These are phyloP conservation scores for Lynx canadensis DNA, from an alignment of 2,113 vertebrate genomes.

Conservation along the genomic window DNA sequence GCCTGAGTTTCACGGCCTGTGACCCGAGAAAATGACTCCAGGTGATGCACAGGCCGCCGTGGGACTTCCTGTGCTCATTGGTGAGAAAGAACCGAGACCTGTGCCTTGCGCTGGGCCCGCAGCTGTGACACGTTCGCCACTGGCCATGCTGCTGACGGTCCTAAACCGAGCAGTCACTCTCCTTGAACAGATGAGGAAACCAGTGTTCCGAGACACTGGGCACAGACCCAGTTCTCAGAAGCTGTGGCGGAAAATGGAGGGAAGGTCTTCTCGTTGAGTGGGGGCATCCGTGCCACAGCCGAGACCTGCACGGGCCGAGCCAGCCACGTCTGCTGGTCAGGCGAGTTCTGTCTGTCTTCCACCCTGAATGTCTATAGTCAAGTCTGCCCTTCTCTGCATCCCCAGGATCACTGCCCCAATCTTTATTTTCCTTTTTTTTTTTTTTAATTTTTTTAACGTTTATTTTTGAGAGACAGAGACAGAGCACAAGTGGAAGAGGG, in stretches of 20 bases:
- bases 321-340: accelerated
- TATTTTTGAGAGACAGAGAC: too few species aligned
- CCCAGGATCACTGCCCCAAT: background rate
- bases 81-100: background rate
- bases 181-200: too few species aligned
- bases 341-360: background rate
- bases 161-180: accelerated
- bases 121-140: accelerated
- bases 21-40: background rate
- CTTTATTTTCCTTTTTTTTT: too few species aligned
- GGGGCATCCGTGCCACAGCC: accelerated
- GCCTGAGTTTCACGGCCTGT: background rate
- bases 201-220: too few species aligned
- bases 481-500: too few species aligned
- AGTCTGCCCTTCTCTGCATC: too few species aligned
- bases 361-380: accelerated
- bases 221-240: background rate
- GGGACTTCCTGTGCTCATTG: too few species aligned
- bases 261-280: background rate
- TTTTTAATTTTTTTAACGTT: too few species aligned
- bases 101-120: accelerated
- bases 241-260: background rate
- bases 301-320: background rate
- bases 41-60: accelerated
- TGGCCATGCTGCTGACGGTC: accelerated